Evolutionary conservation across 2,797 vertebrate species (phyloP), one percentile per base, ranked within the genome.

Genomic region (Sebastes diploproa): DNA sequence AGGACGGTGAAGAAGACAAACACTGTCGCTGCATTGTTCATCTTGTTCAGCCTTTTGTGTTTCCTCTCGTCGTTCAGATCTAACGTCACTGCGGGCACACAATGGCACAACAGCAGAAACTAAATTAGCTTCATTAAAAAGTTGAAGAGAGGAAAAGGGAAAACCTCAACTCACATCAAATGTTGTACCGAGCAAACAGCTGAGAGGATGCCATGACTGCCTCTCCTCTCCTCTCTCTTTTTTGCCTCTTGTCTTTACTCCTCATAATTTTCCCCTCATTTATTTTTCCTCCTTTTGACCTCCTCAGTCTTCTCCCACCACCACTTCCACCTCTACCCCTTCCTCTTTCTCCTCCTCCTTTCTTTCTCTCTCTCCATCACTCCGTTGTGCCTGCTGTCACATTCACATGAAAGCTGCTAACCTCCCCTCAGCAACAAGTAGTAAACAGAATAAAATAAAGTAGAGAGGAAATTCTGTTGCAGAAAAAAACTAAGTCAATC

Each of bases 1-100:
- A 97, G 93, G 62, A 97, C 96, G 0, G 95, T 96, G 91, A 97
- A 91, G 90, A 97, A 97, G 72, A 98, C 95, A 5, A 97, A 93
- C 36, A 93, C 71, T 0, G 96, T 98, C 7, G 96, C 93, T 0
- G 81, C 1, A 0, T 97, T 96, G 94, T 97, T 98, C 94, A 97
- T 95, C 50, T 79, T 84, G 46, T 97, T 94, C 63, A 98, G 89
- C 32, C 85, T 93, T 25, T 87, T 80, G 6, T 97, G 97, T 85
- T 97, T 97, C 63, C 91, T 88, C 1, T 92, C 72, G 0, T 98
- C 95, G 0, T 97, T 98, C 77, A 98, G 92, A 85, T 98, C 96
- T 61, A 95, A 89, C 78, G 96, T 96, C 20, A 96, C 97, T 98
- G 88, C 60, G 59, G 46, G 46, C 67, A 73, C 10, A 83, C 7